Percentiles rank a stretch among this genome's conserved stretches.
These are phyloP conservation scores for Falco biarmicus DNA, from an alignment of 2,797 vertebrate genomes.

Conservation along the genomic window DNA sequence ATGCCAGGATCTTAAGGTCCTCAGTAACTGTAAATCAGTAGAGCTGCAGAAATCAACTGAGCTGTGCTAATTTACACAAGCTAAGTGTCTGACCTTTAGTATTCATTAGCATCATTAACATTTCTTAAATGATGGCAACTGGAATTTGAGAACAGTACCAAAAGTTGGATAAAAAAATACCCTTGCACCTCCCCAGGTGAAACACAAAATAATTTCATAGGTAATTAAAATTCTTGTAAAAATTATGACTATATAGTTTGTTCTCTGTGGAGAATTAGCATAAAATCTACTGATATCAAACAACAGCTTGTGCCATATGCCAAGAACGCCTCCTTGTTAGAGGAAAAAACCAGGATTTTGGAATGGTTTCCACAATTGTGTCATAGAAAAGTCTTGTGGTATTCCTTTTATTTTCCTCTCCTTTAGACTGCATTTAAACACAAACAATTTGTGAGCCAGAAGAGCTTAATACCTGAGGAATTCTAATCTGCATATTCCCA, in stretches of 20 bases:
- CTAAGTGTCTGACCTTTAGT: conserved; percentile 19
- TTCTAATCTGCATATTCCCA: conserved; percentile 66
- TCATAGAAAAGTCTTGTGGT: conserved; percentile 58
- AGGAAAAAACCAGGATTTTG: conserved; percentile 31
- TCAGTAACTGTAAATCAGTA: conserved; percentile 25
- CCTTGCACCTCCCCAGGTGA: background rate
- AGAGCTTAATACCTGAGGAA: conserved; percentile 60
- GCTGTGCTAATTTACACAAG: conserved; percentile 33
- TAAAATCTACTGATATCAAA: conserved; percentile 71
- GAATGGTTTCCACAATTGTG: conserved; percentile 66
- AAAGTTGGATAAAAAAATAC: conserved; percentile 17
- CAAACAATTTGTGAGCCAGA: conserved; percentile 64
- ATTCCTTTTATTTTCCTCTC: conserved; percentile 55
- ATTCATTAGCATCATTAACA: conserved; percentile 41
- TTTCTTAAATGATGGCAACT: conserved; percentile 32
- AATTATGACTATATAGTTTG: conserved; percentile 56
- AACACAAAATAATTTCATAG: conserved; percentile 70
- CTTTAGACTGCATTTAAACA: conserved; percentile 61
- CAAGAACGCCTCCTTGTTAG: conserved; percentile 58
- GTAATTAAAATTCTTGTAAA: conserved; percentile 74
- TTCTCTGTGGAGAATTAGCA: conserved; percentile 73
- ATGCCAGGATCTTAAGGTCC: background rate
- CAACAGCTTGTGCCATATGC: conserved; percentile 66
- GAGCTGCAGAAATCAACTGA: conserved; percentile 21
- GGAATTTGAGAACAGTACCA: conserved; percentile 23